phyloP scores from a whole-genome alignment of 2,113 vertebrate species.

The Brachypodius melanocephalos region DNA sequence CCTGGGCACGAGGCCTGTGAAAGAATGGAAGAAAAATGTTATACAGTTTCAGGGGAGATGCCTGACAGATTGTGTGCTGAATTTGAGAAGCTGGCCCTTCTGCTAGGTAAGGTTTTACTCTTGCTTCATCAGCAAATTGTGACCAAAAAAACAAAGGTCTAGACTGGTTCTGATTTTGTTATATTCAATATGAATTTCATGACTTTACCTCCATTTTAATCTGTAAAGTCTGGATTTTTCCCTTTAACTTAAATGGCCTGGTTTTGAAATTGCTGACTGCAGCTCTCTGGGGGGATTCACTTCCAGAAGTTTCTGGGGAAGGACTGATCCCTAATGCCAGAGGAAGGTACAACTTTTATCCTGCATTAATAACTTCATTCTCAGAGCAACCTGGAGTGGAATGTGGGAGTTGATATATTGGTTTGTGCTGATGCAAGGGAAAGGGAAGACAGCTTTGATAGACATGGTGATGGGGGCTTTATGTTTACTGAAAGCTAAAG shows the following conservation, averaged over 20 bases:
- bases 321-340: background rate
- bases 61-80: background rate
- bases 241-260: background rate
- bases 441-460: background rate
- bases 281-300: background rate
- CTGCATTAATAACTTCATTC: background rate
- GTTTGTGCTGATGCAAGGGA: background rate
- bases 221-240: background rate
- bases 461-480: background rate
- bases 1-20: background rate
- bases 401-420: background rate
- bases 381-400: background rate
- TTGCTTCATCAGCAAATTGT: background rate
- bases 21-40: background rate
- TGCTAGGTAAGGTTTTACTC: background rate
- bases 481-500: background rate
- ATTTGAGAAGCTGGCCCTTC: background rate
- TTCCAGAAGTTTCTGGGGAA: background rate
- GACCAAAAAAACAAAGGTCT: background rate
- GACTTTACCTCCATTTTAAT: background rate
- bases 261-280: slow-evolving; percentile 6
- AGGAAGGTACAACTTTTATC: background rate
- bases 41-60: background rate
- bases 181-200: background rate
- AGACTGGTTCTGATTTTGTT: background rate